Evolutionary conservation across 2,113 vertebrate species (phyloP).

Genomic region (Pungitius pungitius): DNA sequence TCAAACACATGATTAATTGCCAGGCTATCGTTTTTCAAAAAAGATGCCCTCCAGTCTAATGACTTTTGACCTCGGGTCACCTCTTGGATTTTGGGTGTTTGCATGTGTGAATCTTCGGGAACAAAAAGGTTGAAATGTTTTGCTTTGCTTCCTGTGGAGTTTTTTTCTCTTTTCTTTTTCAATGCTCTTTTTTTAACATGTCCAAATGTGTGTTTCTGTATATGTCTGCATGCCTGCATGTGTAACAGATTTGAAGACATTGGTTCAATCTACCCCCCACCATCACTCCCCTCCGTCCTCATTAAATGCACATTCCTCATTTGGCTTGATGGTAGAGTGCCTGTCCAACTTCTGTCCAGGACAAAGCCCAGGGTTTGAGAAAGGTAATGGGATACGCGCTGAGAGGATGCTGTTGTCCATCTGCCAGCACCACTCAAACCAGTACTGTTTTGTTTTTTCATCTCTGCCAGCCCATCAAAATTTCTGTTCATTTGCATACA

Average conservation of each 20-base stretch:
- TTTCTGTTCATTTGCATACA: constrained; percentile 54
- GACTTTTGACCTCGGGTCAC: constrained; percentile 61
- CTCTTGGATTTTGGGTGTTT: constrained; percentile 33
- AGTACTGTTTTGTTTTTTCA: constrained; percentile 1
- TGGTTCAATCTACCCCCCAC: constrained; percentile 37
- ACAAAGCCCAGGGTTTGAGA: constrained; percentile 33
- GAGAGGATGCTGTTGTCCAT: constrained; percentile 42
- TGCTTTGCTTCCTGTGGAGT: constrained; percentile 14
- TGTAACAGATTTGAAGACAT: constrained; percentile 57
- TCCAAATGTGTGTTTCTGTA: constrained; percentile 16
- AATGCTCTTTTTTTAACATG: neutral
- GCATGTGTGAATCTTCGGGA: constrained; percentile 19
- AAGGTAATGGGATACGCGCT: constrained; percentile 52
- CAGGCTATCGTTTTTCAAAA: constrained; percentile 52
- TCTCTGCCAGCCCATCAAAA: constrained; percentile 42
- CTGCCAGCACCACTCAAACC: constrained; percentile 52
- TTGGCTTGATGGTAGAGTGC: constrained; percentile 65
- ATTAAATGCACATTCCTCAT: constrained; percentile 61
- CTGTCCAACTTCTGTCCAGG: constrained; percentile 59
- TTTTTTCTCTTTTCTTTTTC: constrained; percentile 20
- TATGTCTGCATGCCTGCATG: constrained; percentile 33
- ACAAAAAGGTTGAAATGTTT: constrained; percentile 2
- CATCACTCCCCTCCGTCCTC: constrained; percentile 30
- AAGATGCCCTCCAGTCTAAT: constrained; percentile 56
- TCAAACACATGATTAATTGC: constrained; percentile 70